Base-by-base conservation (phyloP, 2,888 invertebrate genomes). In the Acheta domesticus region DNA sequence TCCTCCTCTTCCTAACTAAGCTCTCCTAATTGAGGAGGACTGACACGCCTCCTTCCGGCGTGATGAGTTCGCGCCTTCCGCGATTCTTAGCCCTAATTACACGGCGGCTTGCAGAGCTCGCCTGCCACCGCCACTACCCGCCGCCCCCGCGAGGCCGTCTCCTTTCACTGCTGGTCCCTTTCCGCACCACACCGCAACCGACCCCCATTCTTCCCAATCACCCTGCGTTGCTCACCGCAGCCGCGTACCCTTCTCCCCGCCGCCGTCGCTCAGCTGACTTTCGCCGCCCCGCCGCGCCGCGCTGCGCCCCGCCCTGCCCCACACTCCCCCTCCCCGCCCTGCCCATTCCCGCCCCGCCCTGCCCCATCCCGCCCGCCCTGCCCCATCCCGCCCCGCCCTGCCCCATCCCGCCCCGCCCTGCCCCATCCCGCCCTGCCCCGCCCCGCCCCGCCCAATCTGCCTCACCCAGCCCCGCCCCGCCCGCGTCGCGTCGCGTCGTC, bases 21-120 rank as follows among this genome's bases (percentile, higher is more conserved):
- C 62, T 62, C n/a, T n/a, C n/a, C 62, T 62, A 62, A 62, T 62
- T 62, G 62, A 62, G 62, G 62, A 14, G 62, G n/a, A n/a, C 62
- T 62, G 62, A 3, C 62, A 62, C 16, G 62, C 62, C 62, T 62
- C 62, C n/a, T 62, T 62, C 62, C 62, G 62, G 62, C 62, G 62
- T 62, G 62, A 62, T 62, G 62, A 62, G 62, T 62, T 62, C 62
- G 62, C 62, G 62, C 62, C 62, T 62, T 62, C 62, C 62, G 62
- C 62, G 62, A 62, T 62, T 62, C 62, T 62, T 62, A 62, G 62
- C 14, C 62, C 62, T 62, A 62, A 62, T 62, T 62, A 62, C 36
- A 36, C 16, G 62, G 14, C 62, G n/a, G 62, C 36, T 36, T 36
- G 36, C 36, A 8, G 36, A 8, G 36, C 36, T 36, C 36, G 36